Base-by-base conservation (phyloP, 2,113 vertebrate species). In the Penelope pileata region DNA sequence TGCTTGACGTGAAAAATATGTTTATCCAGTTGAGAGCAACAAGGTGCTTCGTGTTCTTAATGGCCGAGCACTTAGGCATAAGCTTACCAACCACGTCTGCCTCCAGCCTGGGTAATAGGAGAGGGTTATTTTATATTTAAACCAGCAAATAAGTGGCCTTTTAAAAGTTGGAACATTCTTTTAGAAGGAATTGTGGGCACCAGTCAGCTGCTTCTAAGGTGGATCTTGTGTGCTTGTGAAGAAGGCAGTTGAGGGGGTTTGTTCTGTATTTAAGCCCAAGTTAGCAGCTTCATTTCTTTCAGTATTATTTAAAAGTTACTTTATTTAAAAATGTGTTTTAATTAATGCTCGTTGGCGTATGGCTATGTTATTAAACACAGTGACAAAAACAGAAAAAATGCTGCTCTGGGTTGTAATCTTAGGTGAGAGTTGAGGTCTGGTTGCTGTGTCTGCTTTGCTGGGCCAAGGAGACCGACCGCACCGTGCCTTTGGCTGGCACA, bases 1-100 rank as follows among this genome's bases (percentile, higher is more conserved):
- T 85, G 38, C 67, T 91, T 83, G 86, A 72, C 67, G 48, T 42
- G 17, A n/a, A 66, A 94, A 92, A 60, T 56, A 10, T 9, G 15
- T 87, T 81, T 42, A 51, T 56, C 24, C 34, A 76, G 50, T 85
- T 94, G 82, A 94, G 82, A 94, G 82, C 63, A 95, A 8, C 30
- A 77, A 90, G 34, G 26, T 88, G 23, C 34, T 88, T 90, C 17
- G 6, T 58, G 54, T 88, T 87, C 45, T 74, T 79, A 66, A 50
- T 64, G 16, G 38, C 76, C 85, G 87, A 83, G 63, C 38, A 40
- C 67, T 90, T 91, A 63, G 78, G 54, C 40, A 11, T 54, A 43
- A 86, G 68, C 27, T 74, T 74, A n/a, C 15, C 47, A 63, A 47
- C 34, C 54, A 36, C 51, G 12, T 51, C 18, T 50, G 47, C 34